These are phyloP conservation scores for Bradypus variegatus DNA, from an alignment of 2,797 vertebrate species.

Conservation along the genomic window DNA sequence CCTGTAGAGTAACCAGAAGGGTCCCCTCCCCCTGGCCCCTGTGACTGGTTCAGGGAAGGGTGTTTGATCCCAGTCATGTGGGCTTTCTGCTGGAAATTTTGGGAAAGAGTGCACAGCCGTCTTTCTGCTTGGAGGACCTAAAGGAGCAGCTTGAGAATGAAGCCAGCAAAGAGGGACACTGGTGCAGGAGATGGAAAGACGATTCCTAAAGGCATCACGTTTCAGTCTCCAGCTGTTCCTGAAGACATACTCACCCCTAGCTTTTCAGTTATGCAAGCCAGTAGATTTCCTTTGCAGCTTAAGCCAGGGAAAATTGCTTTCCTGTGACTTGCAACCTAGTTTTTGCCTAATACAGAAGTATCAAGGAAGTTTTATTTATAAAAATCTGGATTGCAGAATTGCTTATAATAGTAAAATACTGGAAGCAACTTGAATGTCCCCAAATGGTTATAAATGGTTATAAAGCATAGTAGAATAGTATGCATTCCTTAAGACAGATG, in stretches of 20 bases:
- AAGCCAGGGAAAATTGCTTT: slow-evolving; percentile 16
- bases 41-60: not conserved
- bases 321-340: slow-evolving; percentile 16
- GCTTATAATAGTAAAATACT: slow-evolving; percentile 8
- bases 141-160: not conserved
- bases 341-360: slow-evolving; percentile 37
- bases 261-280: not conserved
- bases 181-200: not conserved
- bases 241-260: not conserved
- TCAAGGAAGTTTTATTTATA: slow-evolving; percentile 4
- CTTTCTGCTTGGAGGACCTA: not conserved
- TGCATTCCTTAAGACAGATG: not conserved
- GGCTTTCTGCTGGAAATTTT: not conserved
- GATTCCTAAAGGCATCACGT: not conserved
- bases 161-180: not conserved
- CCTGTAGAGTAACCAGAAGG: not conserved
- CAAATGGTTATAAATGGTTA: not conserved
- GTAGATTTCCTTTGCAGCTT: not conserved
- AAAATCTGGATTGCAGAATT: slow-evolving; percentile 20
- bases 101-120: not conserved
- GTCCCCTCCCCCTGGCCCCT: no score
- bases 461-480: not conserved
- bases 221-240: not conserved
- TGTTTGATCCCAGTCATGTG: not conserved
- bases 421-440: not conserved